Evolutionary conservation across 1,140 invertebrate genomes (phyloP).

Genomic region (Ceratina australensis): DNA sequence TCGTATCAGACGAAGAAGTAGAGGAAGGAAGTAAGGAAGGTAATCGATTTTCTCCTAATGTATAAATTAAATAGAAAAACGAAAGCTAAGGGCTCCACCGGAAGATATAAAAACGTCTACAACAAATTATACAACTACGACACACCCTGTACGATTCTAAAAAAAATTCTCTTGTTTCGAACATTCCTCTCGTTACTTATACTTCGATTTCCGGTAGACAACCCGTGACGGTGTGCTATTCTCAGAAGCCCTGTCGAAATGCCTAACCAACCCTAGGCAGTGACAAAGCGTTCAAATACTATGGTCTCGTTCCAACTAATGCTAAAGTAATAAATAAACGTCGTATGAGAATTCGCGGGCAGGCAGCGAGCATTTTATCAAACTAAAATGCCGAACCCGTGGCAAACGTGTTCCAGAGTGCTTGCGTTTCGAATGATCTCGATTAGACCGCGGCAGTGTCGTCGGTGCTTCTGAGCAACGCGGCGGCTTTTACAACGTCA

Average conservation of each 20-base stretch:
- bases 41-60: neutral
- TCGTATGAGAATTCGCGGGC: slow-evolving; percentile 16
- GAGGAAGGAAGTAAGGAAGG: slow-evolving; percentile 21
- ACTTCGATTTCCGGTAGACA: neutral
- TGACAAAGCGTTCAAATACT: slow-evolving; percentile 28
- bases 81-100: neutral
- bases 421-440: neutral
- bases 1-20: slow-evolving; percentile 30
- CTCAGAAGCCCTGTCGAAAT: neutral
- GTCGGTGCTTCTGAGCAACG: slow-evolving; percentile 72
- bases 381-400: slow-evolving; percentile 11
- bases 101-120: too few relatives aligned
- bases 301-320: slow-evolving; percentile 33
- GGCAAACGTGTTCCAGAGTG: too few relatives aligned
- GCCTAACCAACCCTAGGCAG: neutral
- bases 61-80: slow-evolving; percentile 32
- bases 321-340: slow-evolving; percentile 55
- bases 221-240: neutral
- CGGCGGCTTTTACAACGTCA: slow-evolving; percentile 75
- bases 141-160: neutral
- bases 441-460: slow-evolving; percentile 74
- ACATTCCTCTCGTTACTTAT: neutral
- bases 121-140: too few relatives aligned
- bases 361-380: neutral
- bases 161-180: neutral